phyloP scores from a whole-genome alignment of 2,113 vertebrate species.

The Tetrax tetrax region DNA sequence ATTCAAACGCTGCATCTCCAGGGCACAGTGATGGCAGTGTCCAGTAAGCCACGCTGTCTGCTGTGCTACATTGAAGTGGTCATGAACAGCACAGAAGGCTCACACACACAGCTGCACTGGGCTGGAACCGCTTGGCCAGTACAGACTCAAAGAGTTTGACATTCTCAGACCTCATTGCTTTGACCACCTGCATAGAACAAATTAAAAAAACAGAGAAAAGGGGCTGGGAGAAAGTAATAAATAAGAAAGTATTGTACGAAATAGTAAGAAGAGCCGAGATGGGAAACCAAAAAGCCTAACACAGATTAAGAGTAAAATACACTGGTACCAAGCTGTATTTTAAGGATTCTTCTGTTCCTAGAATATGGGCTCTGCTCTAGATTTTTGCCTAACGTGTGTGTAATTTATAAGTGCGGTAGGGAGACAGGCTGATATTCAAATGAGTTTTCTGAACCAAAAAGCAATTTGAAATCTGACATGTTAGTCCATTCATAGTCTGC shows the following conservation, averaged over 20 bases:
- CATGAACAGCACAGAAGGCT: neutral
- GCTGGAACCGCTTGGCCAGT: neutral
- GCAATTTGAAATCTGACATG: neutral
- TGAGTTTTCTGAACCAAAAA: neutral
- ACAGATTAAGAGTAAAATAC: neutral
- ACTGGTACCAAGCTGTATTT: neutral
- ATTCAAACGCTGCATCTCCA: neutral
- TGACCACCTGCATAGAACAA: neutral
- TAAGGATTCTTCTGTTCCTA: neutral
- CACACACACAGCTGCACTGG: neutral
- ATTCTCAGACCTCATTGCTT: neutral
- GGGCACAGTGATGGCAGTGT: neutral
- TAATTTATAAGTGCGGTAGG: neutral
- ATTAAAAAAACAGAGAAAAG: neutral
- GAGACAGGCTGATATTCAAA: neutral
- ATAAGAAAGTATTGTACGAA: neutral
- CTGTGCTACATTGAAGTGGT: neutral
- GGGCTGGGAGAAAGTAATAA: neutral
- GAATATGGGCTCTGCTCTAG: neutral
- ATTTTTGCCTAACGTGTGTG: neutral
- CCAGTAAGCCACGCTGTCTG: neutral
- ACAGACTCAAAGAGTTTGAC: neutral
- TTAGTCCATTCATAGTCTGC: neutral
- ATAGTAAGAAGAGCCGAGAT: neutral
- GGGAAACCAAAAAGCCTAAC: neutral